Evolutionary conservation across 2,888 invertebrate genomes (phyloP).

Genomic region (Heteromyza rotundicornis): DNA sequence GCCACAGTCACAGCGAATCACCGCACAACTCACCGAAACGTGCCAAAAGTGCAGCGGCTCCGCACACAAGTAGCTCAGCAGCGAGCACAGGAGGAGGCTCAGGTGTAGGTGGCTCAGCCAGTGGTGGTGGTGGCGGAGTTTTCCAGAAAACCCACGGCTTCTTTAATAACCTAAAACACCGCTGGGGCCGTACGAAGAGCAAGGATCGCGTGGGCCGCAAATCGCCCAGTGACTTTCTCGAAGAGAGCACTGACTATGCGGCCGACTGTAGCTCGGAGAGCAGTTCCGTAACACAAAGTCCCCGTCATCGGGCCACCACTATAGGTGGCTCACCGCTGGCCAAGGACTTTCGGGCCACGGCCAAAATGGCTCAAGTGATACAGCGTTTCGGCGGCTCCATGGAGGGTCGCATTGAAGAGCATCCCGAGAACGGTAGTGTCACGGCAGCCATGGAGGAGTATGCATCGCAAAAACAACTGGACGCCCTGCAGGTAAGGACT

Average conservation of each 20-base stretch:
- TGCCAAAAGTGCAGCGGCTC: slow-evolving; percentile 62
- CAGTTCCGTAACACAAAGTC: slow-evolving; percentile 77
- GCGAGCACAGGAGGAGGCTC: slow-evolving; percentile 61
- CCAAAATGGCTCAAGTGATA: slow-evolving; percentile 55
- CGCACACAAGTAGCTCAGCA: slow-evolving; percentile 67
- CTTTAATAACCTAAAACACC: slow-evolving; percentile 80
- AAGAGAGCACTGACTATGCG: slow-evolving; percentile 75
- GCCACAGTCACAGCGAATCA: slow-evolving; percentile 65
- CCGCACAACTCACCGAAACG: slow-evolving; percentile 65
- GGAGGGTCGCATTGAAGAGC: slow-evolving; percentile 59
- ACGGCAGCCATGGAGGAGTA: slow-evolving; percentile 17
- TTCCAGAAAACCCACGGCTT: slow-evolving; percentile 84
- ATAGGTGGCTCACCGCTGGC: slow-evolving; percentile 65
- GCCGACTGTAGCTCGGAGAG: slow-evolving; percentile 83
- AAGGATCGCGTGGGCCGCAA: slow-evolving; percentile 70
- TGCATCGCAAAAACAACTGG: slow-evolving; percentile 44
- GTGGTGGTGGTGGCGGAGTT: slow-evolving; percentile 65
- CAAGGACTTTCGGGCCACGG: slow-evolving; percentile 54
- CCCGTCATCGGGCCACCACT: slow-evolving; percentile 71
- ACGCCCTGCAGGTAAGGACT: slow-evolving; percentile 47
- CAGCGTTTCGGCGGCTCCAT: slow-evolving; percentile 57
- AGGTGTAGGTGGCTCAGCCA: slow-evolving; percentile 62
- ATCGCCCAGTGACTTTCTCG: slow-evolving; percentile 67
- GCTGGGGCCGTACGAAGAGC: slow-evolving; percentile 78
- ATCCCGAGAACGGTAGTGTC: slow-evolving; percentile 46